Base-by-base conservation (phyloP, 2,888 invertebrate species). In the Stenolophus ochropezus region DNA sequence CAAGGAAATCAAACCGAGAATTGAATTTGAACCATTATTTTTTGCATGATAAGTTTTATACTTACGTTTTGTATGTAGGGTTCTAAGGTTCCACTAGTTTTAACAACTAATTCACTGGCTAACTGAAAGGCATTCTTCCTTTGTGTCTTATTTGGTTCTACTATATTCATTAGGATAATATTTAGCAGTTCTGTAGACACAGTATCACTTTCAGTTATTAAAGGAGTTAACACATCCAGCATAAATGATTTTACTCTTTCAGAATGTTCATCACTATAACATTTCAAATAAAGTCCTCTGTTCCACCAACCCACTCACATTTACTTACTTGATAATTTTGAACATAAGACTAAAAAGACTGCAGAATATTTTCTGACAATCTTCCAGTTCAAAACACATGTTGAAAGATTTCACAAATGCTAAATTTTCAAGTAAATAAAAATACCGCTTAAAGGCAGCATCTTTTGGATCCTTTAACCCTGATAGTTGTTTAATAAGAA, bases 391-490 rank as follows among this genome's bases (percentile, higher is more conserved):
- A 88, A 98, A 97, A 89, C 98, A 98, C 95, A 99, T 98, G 90
- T 98, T 98, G 90, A 99, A 98, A 0, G 98, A 97, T 90, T 99
- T 99, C 47, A 98, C 98, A 89, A 97, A 98, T 0, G 98, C 98
- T 86, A 99, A 91, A 90, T 98, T 99, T 91, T 99, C 98, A 81
- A 99, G 91, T 73, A 99, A 91, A 89, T 99, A 99, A 90, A 98
- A 98, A 90, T 98, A 98, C 85, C 98, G 93, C 89, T 98, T 98
- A 90, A 98, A 99, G 1, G 98, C 97, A 2, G 98, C 97, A 90
- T 98, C 97, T 89, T 98, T 98, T 0, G 98, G 98, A 90, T 98
- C 98, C 87, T 96, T 96, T 21, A 99, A 92, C 14, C 98, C 98
- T 85, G 95, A 93, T 83, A 99, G 90, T 89, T 98, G 98, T 86